These are phyloP conservation scores for Thunnus albacares DNA, from an alignment of 2,797 vertebrate species.

Conservation along the genomic window DNA sequence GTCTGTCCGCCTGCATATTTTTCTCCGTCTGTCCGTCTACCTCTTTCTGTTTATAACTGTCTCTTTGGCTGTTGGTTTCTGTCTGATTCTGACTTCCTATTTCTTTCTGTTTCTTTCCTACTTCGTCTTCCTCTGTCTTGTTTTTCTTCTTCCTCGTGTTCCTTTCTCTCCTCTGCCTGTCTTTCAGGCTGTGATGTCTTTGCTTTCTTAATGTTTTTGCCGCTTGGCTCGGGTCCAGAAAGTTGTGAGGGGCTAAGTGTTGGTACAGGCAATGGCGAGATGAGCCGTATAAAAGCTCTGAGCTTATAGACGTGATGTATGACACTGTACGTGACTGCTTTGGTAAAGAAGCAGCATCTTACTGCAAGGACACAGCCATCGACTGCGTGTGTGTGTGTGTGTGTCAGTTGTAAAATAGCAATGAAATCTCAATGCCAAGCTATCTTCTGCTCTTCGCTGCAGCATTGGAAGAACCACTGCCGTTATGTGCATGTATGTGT, in stretches of 20 bases:
- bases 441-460: constrained; percentile 50
- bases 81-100: constrained; percentile 8
- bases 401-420: constrained; percentile 48
- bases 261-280: constrained; percentile 51
- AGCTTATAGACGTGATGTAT: constrained; percentile 72
- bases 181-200: constrained; percentile 39
- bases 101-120: not conserved
- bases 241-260: constrained; percentile 61
- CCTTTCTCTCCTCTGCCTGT: constrained; percentile 36
- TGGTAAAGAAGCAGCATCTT: constrained; percentile 67
- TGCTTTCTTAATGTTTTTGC: constrained; percentile 50
- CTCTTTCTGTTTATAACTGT: not conserved
- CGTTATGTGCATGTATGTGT: constrained; percentile 17
- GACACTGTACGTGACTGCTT: constrained; percentile 75
- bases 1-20: not conserved
- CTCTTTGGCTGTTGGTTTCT: constrained; percentile 1
- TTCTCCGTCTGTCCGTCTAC: not conserved
- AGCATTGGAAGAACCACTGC: constrained; percentile 30
- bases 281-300: constrained; percentile 56
- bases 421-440: constrained; percentile 66
- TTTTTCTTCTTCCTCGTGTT: constrained; percentile 19
- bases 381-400: constrained; percentile 29
- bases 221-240: constrained; percentile 55
- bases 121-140: constrained; percentile 2
- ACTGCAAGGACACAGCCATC: constrained; percentile 72